Conservation (phyloP, 2,888 invertebrate genomes). For the Himalopsyche kuldschensis region DNA sequence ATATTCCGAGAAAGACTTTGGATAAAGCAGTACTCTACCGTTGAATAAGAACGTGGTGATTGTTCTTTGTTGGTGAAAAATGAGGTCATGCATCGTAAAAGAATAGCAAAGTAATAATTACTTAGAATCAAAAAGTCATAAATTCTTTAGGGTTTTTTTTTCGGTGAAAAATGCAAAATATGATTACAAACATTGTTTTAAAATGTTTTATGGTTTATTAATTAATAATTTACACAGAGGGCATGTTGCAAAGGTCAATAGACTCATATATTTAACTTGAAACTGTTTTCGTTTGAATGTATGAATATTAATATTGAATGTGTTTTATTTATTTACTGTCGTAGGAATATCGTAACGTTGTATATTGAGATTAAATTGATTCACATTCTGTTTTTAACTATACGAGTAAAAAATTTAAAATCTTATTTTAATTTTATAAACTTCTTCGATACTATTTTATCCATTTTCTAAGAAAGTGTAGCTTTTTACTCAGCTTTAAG, state of each 20-base stretch:
- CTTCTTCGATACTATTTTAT: no score
- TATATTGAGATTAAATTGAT: no score
- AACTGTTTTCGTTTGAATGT: neutral
- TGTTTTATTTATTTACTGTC: no score
- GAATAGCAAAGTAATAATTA: neutral
- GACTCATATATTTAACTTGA: neutral
- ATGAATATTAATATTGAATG: no score
- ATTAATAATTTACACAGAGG: neutral
- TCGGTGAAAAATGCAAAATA: neutral
- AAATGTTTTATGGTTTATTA: neutral
- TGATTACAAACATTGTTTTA: neutral
- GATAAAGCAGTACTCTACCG: neutral
- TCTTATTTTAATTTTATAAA: no score
- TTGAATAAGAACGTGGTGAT: neutral
- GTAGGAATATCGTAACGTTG: no score
- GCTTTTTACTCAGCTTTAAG: no score
- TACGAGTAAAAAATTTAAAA: no score
- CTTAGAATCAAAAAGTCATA: neutral
- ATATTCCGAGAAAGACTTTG: neutral
- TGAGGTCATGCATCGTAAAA: slow-evolving; percentile 1
- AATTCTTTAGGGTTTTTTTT: neutral
- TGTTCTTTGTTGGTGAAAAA: neutral
- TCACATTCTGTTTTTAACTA: no score
- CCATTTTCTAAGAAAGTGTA: no score
- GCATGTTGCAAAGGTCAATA: neutral